phyloP scores from a whole-genome alignment of 2,113 vertebrate species.

The Pseudorectes ferrugineus region DNA sequence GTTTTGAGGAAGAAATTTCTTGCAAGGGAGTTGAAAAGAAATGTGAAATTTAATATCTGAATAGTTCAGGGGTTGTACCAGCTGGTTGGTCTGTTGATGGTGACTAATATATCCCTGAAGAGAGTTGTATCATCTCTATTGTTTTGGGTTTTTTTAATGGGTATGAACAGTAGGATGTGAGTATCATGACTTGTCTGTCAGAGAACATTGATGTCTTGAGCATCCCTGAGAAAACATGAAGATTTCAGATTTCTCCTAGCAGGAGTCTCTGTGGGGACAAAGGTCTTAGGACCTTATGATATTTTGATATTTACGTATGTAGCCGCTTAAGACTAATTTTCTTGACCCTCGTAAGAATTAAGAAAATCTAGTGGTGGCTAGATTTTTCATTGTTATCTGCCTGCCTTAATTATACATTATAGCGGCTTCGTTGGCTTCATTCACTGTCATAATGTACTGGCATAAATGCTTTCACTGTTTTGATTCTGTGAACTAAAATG shows the following conservation, averaged over 20 bases:
- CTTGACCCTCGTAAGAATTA: not conserved
- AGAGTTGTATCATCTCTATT: not conserved
- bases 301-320: not conserved
- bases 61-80: not conserved
- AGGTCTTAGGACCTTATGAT: not conserved
- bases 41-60: not conserved
- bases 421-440: accelerated
- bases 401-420: not conserved
- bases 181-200: not conserved
- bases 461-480: not conserved
- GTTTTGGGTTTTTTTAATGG: not conserved
- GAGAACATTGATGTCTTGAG: not conserved
- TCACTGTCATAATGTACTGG: not conserved
- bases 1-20: not conserved
- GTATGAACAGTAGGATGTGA: not conserved
- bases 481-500: not conserved
- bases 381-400: not conserved
- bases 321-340: not conserved
- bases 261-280: not conserved
- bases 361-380: not conserved
- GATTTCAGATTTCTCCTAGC: not conserved
- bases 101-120: not conserved
- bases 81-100: not conserved
- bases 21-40: not conserved
- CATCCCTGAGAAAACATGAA: not conserved